Conservation (phyloP, 2,888 invertebrate genomes). For the Pandemis heparana region DNA sequence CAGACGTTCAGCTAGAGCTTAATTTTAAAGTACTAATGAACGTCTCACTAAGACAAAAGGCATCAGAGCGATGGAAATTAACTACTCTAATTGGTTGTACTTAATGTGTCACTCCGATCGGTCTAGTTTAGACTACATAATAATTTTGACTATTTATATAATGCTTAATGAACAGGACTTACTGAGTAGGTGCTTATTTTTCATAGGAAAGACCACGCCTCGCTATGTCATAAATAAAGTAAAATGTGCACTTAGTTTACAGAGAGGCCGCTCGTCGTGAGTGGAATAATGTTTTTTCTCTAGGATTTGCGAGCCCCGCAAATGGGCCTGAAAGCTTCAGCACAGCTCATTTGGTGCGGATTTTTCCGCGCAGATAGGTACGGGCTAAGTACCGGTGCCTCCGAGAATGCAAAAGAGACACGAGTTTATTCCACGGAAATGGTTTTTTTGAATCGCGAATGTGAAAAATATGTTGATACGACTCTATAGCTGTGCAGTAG, state of each 20-base stretch:
- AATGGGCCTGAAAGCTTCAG: constrained; percentile 65
- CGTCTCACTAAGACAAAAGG: too few relatives aligned
- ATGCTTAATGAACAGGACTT: not conserved
- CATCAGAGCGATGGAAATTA: too few relatives aligned
- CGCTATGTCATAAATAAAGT: constrained; percentile 45
- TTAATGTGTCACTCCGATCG: too few relatives aligned
- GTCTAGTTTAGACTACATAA: not conserved
- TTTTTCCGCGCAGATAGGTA: constrained; percentile 30
- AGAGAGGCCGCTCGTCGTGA: constrained; percentile 45
- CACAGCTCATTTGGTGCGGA: constrained; percentile 61
- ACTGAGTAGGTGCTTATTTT: not conserved
- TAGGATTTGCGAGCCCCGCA: constrained; percentile 61
- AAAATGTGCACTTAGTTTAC: constrained; percentile 46
- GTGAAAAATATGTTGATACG: not conserved
- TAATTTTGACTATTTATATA: not conserved
- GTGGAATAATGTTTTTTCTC: constrained; percentile 56
- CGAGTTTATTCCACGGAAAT: constrained; percentile 8
- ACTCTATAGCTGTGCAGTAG: not conserved
- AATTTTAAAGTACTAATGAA: too few relatives aligned
- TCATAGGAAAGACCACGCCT: constrained; percentile 18
- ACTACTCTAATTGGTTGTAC: too few relatives aligned
- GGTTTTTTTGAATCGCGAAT: not conserved
- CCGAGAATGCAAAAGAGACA: constrained; percentile 17
- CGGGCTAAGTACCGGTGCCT: constrained; percentile 33
- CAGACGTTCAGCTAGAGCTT: too few relatives aligned